A percentile compares a stretch with the other conserved stretches of the same genome.
Conservation (phyloP, 2,797 vertebrate genomes). For the Iguana delicatissima region DNA sequence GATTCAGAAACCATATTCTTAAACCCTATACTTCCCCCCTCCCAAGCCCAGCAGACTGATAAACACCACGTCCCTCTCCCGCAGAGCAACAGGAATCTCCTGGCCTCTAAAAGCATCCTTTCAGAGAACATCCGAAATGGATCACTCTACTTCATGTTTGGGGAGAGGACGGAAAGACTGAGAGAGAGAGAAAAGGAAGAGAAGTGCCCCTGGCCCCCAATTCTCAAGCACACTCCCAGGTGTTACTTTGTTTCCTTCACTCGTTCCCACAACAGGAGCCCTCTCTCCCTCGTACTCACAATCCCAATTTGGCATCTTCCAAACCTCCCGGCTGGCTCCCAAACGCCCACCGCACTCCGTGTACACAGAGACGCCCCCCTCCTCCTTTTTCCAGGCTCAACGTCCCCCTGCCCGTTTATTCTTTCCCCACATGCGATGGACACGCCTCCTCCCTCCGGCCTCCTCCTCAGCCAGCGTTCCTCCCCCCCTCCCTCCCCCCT, state of each 20-base stretch:
- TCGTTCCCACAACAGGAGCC: no score
- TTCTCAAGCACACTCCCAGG: not conserved
- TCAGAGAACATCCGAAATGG: not conserved
- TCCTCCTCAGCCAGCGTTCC: conserved; percentile 24
- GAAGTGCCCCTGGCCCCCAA: not conserved
- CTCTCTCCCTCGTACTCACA: not conserved
- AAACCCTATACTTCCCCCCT: not conserved
- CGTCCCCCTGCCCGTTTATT: not conserved
- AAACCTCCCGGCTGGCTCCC: not conserved
- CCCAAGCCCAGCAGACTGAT: not conserved
- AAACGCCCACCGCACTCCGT: not conserved
- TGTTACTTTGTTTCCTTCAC: not conserved
- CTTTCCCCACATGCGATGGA: conserved; percentile 39
- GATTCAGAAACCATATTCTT: not conserved
- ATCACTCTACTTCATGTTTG: not conserved
- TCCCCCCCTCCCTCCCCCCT: not conserved
- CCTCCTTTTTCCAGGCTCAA: conserved; percentile 37
- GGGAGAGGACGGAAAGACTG: not conserved
- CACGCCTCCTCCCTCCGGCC: conserved; percentile 47
- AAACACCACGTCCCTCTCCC: no score
- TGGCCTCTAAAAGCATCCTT: not conserved
- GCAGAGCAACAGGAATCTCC: not conserved
- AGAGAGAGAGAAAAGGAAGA: fast-evolving
- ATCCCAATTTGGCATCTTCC: not conserved
- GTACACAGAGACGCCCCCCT: not conserved